Evolutionary conservation across 2,113 vertebrate genomes (phyloP), one percentile per base, ranked within the genome.

Genomic region (Sinocyclocheilus anophthalmus): DNA sequence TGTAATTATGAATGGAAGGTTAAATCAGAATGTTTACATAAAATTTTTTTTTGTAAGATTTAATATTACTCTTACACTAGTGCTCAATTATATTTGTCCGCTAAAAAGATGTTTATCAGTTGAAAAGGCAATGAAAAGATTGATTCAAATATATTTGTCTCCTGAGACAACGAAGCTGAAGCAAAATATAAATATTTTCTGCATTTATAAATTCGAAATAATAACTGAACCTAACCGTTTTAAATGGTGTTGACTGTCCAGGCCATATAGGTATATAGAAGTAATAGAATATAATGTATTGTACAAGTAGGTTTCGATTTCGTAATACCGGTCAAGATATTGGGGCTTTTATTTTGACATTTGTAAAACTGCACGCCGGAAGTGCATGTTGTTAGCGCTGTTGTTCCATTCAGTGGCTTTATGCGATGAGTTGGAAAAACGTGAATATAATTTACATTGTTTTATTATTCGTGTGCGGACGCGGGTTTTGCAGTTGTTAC

Each of bases 321-420:
- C 2, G 20, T 22, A 1, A 11, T 42, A 22, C 37, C 1, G 26
- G 65, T 69, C 9, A 16, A 69, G 30, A n/a, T 5, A 6, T 42
- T n/a, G 33, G 18, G 77, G n/a, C 85, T 86, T 86, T 86, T 86
- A 86, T 81, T 86, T 86, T 86, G 85, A 50, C 14, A 30, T 50
- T 10, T 30, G 5, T 10, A 2, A 5, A 30, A 59, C 37, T 12
- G 22, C 18, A 33, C 45, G 18, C 39, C 78, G 85, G 85, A 81
- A 61, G 78, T 80, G 4, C 12, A 7, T 45, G 26, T 30, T 24
- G 12, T 30, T 30, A 14, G 3, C 16, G 0, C 48, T 20, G 10
- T 77, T 24, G 48, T 33, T 55, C 24, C 1, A 11, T 48, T 55
- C 24, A 18, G 5, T 55, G 14, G 37, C 18, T 77, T 76, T 26